A percentile compares a stretch with the other conserved stretches of the same genome.
Conservation (phyloP, 2,113 vertebrate species). For the Megalops atlanticus region DNA sequence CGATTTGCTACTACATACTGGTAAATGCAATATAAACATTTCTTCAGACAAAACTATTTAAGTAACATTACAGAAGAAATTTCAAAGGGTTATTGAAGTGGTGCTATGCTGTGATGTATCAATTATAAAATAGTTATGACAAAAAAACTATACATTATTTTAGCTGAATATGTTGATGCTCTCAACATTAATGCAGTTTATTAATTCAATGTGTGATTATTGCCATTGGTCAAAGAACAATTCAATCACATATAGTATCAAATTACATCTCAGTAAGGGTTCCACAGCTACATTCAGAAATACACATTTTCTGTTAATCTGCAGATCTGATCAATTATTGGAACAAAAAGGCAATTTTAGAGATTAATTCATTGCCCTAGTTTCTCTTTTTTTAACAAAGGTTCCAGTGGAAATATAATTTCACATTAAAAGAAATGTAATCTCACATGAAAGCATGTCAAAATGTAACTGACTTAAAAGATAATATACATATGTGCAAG, state of each 20-base stretch:
- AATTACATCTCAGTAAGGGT: not conserved
- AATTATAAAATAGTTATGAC: too few relatives aligned
- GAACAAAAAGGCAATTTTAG: too few relatives aligned
- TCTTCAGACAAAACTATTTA: not conserved
- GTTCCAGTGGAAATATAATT: not conserved
- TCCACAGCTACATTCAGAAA: not conserved
- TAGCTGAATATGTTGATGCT: not conserved
- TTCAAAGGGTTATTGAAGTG: not conserved
- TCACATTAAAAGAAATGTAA: not conserved
- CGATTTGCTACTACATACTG: not conserved
- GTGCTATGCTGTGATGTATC: too few relatives aligned
- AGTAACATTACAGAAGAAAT: not conserved
- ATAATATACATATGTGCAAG: too few relatives aligned
- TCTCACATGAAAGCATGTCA: too few relatives aligned
- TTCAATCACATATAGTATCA: not conserved
- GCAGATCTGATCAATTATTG: too few relatives aligned
- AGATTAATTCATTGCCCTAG: too few relatives aligned
- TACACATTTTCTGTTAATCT: too few relatives aligned
- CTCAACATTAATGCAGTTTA: not conserved
- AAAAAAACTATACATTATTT: too few relatives aligned
- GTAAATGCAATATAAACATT: not conserved
- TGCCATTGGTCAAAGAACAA: not conserved
- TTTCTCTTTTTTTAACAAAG: not conserved
- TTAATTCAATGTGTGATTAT: not conserved
- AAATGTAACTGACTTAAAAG: too few relatives aligned